These are phyloP conservation scores for Falco rusticolus DNA, from an alignment of 2,797 vertebrate genomes.

Conservation along the genomic window DNA sequence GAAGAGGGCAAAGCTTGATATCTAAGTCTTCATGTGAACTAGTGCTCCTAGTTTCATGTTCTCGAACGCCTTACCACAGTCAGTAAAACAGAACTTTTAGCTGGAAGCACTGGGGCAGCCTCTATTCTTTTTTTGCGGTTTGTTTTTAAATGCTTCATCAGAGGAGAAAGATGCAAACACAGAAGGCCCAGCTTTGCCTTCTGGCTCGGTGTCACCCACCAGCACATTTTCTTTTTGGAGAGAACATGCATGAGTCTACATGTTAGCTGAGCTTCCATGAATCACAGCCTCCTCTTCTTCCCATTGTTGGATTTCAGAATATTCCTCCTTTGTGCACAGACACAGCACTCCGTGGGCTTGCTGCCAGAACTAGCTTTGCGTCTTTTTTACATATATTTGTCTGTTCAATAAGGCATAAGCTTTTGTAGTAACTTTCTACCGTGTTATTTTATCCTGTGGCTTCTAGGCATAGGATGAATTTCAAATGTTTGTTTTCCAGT, in stretches of 20 bases:
- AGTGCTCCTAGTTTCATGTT: background rate
- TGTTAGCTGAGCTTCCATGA: background rate
- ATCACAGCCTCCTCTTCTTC: background rate
- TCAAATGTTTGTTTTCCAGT: background rate
- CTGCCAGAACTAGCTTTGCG: background rate
- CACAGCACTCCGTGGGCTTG: background rate
- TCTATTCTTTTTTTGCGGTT: background rate
- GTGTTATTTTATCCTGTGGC: background rate
- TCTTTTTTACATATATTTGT: background rate
- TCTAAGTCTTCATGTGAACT: background rate
- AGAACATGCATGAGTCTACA: background rate
- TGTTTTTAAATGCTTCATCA: background rate
- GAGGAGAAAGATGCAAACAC: background rate
- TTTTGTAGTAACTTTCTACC: background rate
- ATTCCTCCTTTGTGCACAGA: background rate
- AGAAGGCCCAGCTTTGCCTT: background rate
- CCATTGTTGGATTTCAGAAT: background rate
- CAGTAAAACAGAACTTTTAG: background rate
- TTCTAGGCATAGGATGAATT: background rate
- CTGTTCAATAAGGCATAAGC: background rate
- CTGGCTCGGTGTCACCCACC: background rate
- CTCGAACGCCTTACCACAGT: background rate
- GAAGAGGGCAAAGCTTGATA: background rate
- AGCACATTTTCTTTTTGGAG: background rate
- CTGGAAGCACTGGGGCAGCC: background rate